These are phyloP conservation scores for Drosophila prostipennis DNA, from an alignment of 2,888 invertebrate species.

Conservation along the genomic window DNA sequence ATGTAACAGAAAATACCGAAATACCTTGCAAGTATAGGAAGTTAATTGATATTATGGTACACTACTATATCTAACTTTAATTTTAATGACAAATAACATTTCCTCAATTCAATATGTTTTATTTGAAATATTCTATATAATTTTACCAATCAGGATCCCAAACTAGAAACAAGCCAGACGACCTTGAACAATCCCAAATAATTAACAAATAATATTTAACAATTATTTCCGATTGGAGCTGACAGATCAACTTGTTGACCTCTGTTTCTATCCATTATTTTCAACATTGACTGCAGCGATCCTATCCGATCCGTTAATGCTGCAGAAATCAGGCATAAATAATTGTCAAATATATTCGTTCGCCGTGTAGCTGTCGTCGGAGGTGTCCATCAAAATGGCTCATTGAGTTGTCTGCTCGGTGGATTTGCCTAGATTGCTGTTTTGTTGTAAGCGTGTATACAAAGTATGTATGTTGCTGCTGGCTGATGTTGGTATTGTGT, in stretches of 20 bases:
- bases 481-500: conserved; percentile 24
- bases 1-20: too few species aligned
- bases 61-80: too few species aligned
- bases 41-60: too few species aligned
- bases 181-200: conserved; percentile 18
- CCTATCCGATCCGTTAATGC: conserved; percentile 19
- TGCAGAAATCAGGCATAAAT: conserved; percentile 46
- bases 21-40: too few species aligned
- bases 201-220: conserved; percentile 8
- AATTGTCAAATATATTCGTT: conserved; percentile 58
- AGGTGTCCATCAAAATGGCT: conserved; percentile 52
- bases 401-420: conserved; percentile 62
- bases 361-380: conserved; percentile 39
- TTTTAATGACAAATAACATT: neutral
- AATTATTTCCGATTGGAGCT: conserved; percentile 13
- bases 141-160: conserved; percentile 1
- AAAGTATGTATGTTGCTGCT: conserved; percentile 27
- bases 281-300: conserved; percentile 49
- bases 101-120: neutral
- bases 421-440: conserved; percentile 27
- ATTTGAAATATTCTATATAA: too few species aligned
- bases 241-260: conserved; percentile 48
- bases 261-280: conserved; percentile 32
- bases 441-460: neutral
- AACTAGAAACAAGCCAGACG: neutral